Base-by-base conservation (phyloP, 2,113 vertebrate genomes). In the Silurus glanis region DNA sequence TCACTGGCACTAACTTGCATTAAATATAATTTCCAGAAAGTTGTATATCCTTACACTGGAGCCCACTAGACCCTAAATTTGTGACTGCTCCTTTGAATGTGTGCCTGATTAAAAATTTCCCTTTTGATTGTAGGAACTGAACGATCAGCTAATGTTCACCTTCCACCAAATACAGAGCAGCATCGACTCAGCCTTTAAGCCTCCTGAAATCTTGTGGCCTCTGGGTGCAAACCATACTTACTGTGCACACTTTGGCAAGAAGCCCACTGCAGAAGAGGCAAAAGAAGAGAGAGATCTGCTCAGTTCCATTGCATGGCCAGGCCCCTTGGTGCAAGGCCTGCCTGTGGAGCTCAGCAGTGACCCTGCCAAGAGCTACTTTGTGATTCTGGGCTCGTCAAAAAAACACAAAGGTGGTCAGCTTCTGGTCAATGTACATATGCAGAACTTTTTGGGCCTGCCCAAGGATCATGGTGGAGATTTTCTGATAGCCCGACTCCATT, bases 391-490 rank as follows among this genome's bases (percentile, higher is more conserved):
- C 0, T 49, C 87, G 4, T 56, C 84, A 5, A 90, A 91, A 78
- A 96, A 96, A 93, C 93, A 80, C 6, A 92, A 98, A 82, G 97
- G 97, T 0, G 95, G 96, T 87, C 90, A 96, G 90, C 90, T 99
- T 67, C 95, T 98, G 90, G 96, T 95, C 0, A 93, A 96, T 0
- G 95, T 99, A 75, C 96, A 94, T 0, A 93, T 99, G 90, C 95
- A 93, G 1, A 96, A 99, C 93, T 99, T 97, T 93, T 93, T 96
- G 87, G 96, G 97, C 6, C 95, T 93, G 28, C 95, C 97, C 72
- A 99, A 99, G 90, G 94, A 85, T 71, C 96, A 98, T 0, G 97
- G 98, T 0, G 98, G 98, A 62, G 98, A 99, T 90, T 99, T 98
- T 72, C 92, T 99, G 69, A 93, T 97, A 89, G 96, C 96, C 67